These are phyloP conservation scores for Meloidogyne hapla DNA, from an alignment of 1,140 invertebrate genomes.

Conservation along the genomic window DNA sequence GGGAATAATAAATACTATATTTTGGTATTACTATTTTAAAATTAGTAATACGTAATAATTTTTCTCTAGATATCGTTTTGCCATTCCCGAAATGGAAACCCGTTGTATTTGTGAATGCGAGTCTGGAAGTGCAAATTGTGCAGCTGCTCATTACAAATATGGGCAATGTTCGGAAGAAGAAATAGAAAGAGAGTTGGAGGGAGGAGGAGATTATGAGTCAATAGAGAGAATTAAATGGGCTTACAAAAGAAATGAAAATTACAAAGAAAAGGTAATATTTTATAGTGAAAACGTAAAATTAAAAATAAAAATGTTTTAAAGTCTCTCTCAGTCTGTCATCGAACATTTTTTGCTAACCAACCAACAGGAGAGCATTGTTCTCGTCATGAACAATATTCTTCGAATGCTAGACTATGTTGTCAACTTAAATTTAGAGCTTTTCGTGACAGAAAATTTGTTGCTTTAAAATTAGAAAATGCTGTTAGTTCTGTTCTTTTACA, in stretches of 20 bases:
- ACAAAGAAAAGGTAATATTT: conserved; percentile 1
- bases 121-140: conserved; percentile 34
- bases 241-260: background rate
- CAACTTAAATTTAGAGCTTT: conserved; percentile 29
- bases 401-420: conserved; percentile 26
- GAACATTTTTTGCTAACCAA: conserved; percentile 40
- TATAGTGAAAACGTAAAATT: background rate
- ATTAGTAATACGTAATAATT: background rate
- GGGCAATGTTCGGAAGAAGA: conserved; percentile 26
- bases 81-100: conserved; percentile 48
- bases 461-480: conserved; percentile 23
- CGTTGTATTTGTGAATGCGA: conserved; percentile 50
- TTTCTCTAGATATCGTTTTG: conserved; percentile 42
- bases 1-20: no score
- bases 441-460: conserved; percentile 30
- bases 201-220: background rate
- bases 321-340: conserved; percentile 26
- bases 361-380: conserved; percentile 30
- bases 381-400: conserved; percentile 1
- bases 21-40: background rate
- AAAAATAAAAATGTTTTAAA: background rate
- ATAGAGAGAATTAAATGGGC: background rate
- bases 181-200: background rate
- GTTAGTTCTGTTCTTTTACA: conserved; percentile 27
- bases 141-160: conserved; percentile 44